phyloP scores from a whole-genome alignment of 1,140 invertebrate genomes.

The Acromyrmex charruanus region DNA sequence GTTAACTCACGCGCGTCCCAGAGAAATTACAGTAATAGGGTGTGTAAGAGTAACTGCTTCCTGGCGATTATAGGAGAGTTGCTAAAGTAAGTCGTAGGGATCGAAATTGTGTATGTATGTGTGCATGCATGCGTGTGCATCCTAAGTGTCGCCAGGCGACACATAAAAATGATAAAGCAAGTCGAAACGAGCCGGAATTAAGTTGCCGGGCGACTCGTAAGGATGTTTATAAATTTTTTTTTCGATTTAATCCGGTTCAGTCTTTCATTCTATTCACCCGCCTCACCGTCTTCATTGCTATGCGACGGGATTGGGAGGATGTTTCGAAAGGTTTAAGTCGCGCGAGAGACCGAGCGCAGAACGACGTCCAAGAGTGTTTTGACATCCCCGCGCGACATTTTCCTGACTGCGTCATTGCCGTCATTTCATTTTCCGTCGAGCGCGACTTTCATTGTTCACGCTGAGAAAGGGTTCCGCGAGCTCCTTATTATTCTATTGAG shows the following conservation, averaged over 20 bases:
- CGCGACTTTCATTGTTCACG: constrained; percentile 13
- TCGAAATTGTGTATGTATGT: not conserved
- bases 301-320: not conserved
- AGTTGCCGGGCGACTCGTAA: constrained; percentile 1
- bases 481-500: constrained; percentile 73
- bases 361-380: not conserved
- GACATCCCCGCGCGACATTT: not conserved
- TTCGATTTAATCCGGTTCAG: constrained; percentile 31
- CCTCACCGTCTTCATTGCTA: constrained; percentile 12
- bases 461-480: constrained; percentile 32
- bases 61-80: constrained; percentile 42
- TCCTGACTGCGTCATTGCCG: not conserved
- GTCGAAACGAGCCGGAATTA: not conserved
- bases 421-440: constrained; percentile 4
- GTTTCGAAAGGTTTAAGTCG: constrained; percentile 1
- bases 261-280: constrained; percentile 28
- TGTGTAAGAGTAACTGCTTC: constrained; percentile 49
- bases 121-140: not conserved
- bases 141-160: not conserved
- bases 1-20: constrained; percentile 6
- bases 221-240: not conserved
- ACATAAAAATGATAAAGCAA: constrained; percentile 30
- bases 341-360: too few species aligned
- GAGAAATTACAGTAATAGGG: constrained; percentile 47
- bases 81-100: constrained; percentile 28